Conservation (phyloP, 2,797 vertebrate genomes). For the Tokudaia tokunoshimensis region DNA sequence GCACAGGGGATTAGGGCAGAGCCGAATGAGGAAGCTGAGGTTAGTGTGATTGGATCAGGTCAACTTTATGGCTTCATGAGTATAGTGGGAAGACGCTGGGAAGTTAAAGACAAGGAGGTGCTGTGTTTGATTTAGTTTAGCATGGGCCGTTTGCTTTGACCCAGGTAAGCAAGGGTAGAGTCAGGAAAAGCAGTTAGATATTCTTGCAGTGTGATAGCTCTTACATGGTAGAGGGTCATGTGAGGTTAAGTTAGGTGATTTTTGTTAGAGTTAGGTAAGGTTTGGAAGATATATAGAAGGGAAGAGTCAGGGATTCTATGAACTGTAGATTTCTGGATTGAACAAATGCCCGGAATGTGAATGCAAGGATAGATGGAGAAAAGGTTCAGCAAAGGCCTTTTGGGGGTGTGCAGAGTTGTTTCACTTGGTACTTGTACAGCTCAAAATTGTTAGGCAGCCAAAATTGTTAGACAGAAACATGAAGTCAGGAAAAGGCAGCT, state of each 20-base stretch:
- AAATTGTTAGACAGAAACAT: background rate
- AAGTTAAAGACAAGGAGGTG: constrained; percentile 20
- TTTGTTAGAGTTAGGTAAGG: background rate
- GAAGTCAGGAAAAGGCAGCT: background rate
- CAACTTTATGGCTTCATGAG: background rate
- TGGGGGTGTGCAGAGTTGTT: background rate
- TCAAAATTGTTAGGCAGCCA: background rate
- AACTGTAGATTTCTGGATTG: background rate
- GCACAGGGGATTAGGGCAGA: background rate
- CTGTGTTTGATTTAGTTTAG: background rate
- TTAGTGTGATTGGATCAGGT: background rate
- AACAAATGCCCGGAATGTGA: background rate
- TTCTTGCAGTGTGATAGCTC: background rate
- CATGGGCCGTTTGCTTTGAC: background rate
- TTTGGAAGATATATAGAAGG: background rate
- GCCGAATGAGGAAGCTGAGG: background rate
- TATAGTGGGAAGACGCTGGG: background rate
- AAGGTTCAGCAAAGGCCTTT: background rate
- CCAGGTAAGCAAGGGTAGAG: background rate
- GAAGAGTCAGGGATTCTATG: background rate
- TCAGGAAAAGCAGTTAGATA: background rate
- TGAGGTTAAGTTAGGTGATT: background rate
- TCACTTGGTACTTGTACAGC: background rate
- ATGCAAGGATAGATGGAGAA: background rate
- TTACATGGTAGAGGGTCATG: background rate